A percentile compares a stretch with the other conserved stretches of the same genome.
Evolutionary conservation across 30 jellyfish, hydroid and myxozoan genomes (phyloP).

Genomic region (Catostylus mosaicus): DNA sequence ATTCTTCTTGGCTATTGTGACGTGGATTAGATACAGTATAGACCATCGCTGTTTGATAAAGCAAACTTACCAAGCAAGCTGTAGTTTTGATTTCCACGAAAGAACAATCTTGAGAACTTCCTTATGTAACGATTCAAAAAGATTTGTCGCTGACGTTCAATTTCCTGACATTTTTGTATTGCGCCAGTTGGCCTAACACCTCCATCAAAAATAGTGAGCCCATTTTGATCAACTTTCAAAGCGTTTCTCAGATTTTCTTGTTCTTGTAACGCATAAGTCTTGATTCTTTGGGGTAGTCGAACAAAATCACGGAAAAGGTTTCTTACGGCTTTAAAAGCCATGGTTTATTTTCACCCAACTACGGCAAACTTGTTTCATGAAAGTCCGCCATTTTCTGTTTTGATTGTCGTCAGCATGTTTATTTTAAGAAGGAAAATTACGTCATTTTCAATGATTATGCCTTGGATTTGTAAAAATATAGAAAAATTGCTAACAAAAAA

Average conservation of each 20-base stretch:
- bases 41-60: no score
- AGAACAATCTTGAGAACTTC: conserved; percentile 8
- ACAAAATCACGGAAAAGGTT: conserved; percentile 42
- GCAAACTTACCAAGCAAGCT: not conserved
- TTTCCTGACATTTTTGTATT: not conserved
- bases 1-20: no score
- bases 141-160: not conserved
- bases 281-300: conserved; percentile 18
- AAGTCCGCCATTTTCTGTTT: conserved; percentile 4
- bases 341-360: not conserved
- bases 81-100: not conserved
- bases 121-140: conserved; percentile 4
- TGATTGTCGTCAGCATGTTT: not conserved
- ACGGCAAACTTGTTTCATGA: not conserved
- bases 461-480: no score
- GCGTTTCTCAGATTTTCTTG: conserved; percentile 8
- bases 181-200: not conserved
- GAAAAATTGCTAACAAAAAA: no score
- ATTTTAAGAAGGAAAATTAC: not conserved
- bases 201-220: conserved; percentile 8
- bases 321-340: conserved; percentile 61
- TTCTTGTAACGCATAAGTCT: conserved; percentile 10
- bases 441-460: conserved; percentile 18
- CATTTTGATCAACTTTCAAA: conserved; percentile 3
- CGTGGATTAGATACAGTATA: no score